Percentiles rank a stretch among this genome's conserved stretches.
Evolutionary conservation across 2,113 vertebrate species (phyloP).

Genomic region (Empidonax traillii): DNA sequence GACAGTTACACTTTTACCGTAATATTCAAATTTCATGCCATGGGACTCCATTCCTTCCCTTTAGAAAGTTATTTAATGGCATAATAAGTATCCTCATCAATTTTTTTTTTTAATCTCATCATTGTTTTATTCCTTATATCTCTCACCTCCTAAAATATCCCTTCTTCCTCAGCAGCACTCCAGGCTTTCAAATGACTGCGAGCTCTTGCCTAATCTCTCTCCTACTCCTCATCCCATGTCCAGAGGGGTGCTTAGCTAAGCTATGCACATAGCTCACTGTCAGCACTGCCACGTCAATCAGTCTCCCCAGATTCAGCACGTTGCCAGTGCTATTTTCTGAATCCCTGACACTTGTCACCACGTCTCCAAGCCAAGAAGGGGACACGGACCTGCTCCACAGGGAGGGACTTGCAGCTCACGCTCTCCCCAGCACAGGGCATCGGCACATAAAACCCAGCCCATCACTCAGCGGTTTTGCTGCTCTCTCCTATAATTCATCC

Average conservation of each 20-base stretch:
- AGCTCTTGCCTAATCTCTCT: conserved; percentile 13
- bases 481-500: background rate
- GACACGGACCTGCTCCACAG: background rate
- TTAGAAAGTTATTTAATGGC: background rate
- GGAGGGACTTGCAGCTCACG: background rate
- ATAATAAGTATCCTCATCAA: background rate
- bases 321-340: background rate
- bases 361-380: background rate
- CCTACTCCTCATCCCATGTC: background rate
- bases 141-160: conserved; percentile 2
- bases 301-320: background rate
- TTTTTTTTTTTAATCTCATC: background rate
- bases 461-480: background rate
- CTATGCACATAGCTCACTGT: background rate
- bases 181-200: background rate
- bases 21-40: background rate
- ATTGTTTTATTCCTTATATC: background rate
- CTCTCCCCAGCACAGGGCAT: background rate
- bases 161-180: background rate
- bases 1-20: background rate
- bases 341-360: conserved; percentile 5
- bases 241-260: conserved; percentile 16
- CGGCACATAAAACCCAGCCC: background rate
- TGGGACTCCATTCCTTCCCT: background rate
- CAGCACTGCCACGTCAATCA: background rate